phyloP scores from a whole-genome alignment of 2,888 invertebrate genomes.

The Argyra leucocephala region DNA sequence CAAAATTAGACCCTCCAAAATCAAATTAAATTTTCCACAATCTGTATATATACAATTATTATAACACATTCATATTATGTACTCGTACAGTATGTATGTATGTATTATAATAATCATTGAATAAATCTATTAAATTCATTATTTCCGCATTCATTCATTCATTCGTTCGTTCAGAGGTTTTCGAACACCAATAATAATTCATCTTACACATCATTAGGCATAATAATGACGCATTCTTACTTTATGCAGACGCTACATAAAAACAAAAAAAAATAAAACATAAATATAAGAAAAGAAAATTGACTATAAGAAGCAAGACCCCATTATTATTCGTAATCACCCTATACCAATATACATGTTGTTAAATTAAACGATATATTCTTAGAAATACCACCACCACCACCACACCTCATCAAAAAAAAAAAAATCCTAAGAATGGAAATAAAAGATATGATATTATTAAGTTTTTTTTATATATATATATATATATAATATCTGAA shows the following conservation, averaged over 20 bases:
- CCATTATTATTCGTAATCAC: neutral
- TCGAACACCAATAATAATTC: constrained; percentile 16
- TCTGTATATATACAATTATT: neutral
- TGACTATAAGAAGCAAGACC: neutral
- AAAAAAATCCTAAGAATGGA: no score
- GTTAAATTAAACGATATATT: no score
- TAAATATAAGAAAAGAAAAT: neutral
- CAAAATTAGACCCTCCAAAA: neutral
- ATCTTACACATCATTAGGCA: constrained; percentile 10
- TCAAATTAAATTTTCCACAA: neutral
- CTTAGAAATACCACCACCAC: no score
- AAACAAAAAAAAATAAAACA: neutral
- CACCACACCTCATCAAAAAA: no score
- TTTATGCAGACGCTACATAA: neutral
- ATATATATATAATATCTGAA: no score
- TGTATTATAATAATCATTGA: neutral
- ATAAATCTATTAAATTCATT: constrained; percentile 4
- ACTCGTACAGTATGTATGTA: neutral
- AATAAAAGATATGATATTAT: no score
- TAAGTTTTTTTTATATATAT: no score
- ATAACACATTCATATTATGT: neutral
- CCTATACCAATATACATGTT: neutral
- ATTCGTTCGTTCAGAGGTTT: constrained; percentile 20
- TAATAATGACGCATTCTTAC: constrained; percentile 6
- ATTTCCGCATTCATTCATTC: neutral